These are phyloP conservation scores for Vulpes vulpes DNA, from an alignment of 2,113 vertebrate genomes.

Conservation along the genomic window DNA sequence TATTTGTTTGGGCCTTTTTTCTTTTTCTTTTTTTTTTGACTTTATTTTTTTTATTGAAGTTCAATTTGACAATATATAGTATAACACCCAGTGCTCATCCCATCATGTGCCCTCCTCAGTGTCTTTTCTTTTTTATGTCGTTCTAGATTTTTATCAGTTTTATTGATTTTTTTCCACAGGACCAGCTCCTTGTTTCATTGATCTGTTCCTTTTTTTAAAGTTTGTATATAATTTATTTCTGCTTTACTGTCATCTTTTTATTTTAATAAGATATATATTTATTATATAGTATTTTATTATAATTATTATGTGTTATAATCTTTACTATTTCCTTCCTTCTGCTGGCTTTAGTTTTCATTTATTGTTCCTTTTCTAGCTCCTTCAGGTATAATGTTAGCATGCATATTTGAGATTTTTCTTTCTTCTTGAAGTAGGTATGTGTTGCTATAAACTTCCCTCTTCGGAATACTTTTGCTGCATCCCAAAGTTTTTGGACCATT, in stretches of 20 bases:
- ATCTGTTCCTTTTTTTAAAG: neutral
- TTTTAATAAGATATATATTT: neutral
- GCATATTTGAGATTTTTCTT: neutral
- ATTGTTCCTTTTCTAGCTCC: neutral
- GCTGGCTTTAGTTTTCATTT: neutral
- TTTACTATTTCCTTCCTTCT: neutral
- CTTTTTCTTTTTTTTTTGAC: neutral
- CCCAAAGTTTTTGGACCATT: neutral
- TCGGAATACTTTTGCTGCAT: neutral
- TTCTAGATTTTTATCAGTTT: neutral
- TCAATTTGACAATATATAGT: too few relatives aligned
- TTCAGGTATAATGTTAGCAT: neutral
- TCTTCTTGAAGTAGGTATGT: neutral
- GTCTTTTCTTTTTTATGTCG: neutral
- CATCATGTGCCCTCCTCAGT: too few relatives aligned
- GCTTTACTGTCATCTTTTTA: neutral
- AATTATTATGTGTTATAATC: neutral
- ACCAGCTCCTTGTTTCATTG: neutral
- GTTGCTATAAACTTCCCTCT: neutral
- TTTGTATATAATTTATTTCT: neutral
- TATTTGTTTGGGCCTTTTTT: neutral
- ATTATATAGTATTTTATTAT: neutral
- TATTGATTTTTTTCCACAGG: neutral
- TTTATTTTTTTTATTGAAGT: too few relatives aligned
- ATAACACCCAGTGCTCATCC: too few relatives aligned